Percentiles rank a stretch among this genome's conserved stretches.
phyloP scores from a whole-genome alignment of 2,888 invertebrate species.

The Diadegma fenestrale region DNA sequence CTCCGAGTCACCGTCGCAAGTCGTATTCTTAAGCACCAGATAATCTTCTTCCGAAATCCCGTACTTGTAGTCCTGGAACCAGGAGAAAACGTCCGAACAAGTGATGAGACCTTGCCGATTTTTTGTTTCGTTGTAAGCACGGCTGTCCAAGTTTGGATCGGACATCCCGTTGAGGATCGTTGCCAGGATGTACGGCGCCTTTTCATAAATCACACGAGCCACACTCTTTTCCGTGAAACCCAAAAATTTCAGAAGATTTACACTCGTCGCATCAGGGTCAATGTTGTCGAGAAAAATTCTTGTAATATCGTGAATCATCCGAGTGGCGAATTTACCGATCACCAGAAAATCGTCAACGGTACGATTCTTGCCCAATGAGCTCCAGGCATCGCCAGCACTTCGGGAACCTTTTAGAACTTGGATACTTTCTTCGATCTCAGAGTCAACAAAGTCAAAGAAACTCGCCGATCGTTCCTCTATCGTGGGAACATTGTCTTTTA shows the following conservation, averaged over 20 bases:
- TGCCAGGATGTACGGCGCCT: slow-evolving; percentile 76
- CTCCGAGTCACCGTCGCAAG: slow-evolving; percentile 76
- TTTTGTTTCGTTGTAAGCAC: slow-evolving; percentile 57
- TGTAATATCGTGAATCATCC: slow-evolving; percentile 73
- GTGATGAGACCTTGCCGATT: slow-evolving; percentile 53
- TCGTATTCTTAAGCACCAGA: slow-evolving; percentile 75
- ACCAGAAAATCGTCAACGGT: slow-evolving; percentile 74
- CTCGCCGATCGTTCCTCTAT: slow-evolving; percentile 67
- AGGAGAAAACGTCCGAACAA: slow-evolving; percentile 76
- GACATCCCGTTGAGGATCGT: slow-evolving; percentile 77
- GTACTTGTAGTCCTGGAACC: slow-evolving; percentile 73
- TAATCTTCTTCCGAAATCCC: slow-evolving; percentile 76
- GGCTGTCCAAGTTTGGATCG: slow-evolving; percentile 72
- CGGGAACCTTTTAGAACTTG: slow-evolving; percentile 68
- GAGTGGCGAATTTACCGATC: slow-evolving; percentile 74
- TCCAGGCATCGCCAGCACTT: slow-evolving; percentile 73
- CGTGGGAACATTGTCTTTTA: slow-evolving; percentile 67
- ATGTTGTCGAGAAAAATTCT: slow-evolving; percentile 66
- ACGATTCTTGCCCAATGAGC: slow-evolving; percentile 60
- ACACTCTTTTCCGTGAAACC: slow-evolving; percentile 77
- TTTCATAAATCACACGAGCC: slow-evolving; percentile 74
- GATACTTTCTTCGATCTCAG: slow-evolving; percentile 76
- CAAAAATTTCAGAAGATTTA: slow-evolving; percentile 75
- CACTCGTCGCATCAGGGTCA: slow-evolving; percentile 51
- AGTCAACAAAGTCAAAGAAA: slow-evolving; percentile 75